Evolutionary conservation across 2,113 vertebrate species (phyloP).

Genomic region (Pygoscelis adeliae): DNA sequence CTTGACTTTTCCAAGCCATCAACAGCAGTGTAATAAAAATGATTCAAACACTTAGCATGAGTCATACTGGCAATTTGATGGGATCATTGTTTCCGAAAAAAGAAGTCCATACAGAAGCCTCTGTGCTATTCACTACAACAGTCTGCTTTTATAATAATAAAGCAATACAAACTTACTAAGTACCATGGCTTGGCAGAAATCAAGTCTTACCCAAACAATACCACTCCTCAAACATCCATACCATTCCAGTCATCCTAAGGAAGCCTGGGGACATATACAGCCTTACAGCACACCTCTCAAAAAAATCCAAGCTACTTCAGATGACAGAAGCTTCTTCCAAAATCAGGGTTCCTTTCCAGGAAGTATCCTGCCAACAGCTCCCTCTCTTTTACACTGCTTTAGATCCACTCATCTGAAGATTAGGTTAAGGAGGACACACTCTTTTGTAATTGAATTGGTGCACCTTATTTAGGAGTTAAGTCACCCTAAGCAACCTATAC

Average conservation of each 20-base stretch:
- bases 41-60: constrained; percentile 58
- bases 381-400: background rate
- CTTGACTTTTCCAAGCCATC: constrained; percentile 52
- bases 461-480: background rate
- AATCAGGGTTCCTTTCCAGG: background rate
- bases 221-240: background rate
- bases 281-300: background rate
- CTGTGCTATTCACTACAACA: background rate
- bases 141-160: background rate
- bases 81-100: constrained; percentile 57
- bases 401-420: background rate
- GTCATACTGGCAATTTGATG: constrained; percentile 51
- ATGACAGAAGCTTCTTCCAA: background rate
- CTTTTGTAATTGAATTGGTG: background rate
- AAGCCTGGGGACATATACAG: background rate
- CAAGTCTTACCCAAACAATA: background rate
- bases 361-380: background rate
- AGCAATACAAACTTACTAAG: background rate
- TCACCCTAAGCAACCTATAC: background rate
- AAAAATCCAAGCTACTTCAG: background rate
- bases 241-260: background rate
- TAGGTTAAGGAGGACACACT: background rate
- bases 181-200: background rate
- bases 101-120: background rate
- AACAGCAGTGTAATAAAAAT: constrained; percentile 63